These are phyloP conservation scores for Streblospio benedicti DNA, from an alignment of 1,140 invertebrate genomes.

Conservation along the genomic window DNA sequence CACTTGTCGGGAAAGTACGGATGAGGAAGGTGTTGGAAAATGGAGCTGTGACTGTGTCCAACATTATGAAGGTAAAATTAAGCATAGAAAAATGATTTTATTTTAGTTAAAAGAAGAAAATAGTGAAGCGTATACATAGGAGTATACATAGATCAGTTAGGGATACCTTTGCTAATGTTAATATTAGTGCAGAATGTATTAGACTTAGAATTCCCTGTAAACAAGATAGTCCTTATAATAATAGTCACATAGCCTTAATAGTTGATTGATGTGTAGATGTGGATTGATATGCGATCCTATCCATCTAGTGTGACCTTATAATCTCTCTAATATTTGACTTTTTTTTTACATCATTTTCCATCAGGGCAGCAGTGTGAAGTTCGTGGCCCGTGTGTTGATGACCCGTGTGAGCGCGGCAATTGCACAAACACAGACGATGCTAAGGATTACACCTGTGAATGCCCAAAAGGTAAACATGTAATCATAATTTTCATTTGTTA, in stretches of 20 bases:
- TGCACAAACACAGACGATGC: slow-evolving; percentile 3
- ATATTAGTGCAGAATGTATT: slow-evolving; percentile 1
- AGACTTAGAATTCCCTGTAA: not conserved
- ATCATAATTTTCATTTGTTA: not conserved
- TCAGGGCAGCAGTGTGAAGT: slow-evolving; percentile 28
- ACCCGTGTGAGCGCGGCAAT: slow-evolving; percentile 19
- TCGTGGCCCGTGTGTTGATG: slow-evolving; percentile 23
- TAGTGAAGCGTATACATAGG: not conserved
- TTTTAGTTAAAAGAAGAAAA: not conserved
- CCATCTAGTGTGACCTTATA: not conserved
- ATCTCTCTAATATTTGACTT: not conserved
- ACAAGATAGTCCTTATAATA: not conserved
- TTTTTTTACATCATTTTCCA: not conserved
- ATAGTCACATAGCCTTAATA: not conserved
- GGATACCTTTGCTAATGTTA: slow-evolving; percentile 11
- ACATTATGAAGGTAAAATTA: slow-evolving; percentile 27
- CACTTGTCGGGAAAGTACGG: not conserved
- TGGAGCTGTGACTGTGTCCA: slow-evolving; percentile 27
- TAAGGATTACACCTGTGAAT: slow-evolving; percentile 10
- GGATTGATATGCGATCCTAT: too few species aligned
- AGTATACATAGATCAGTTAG: not conserved
- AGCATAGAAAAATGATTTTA: not conserved
- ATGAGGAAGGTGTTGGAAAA: not conserved
- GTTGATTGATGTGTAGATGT: not conserved
- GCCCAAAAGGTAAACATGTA: slow-evolving; percentile 5